These are phyloP conservation scores for Leucosticte australis DNA, from an alignment of 2,113 vertebrate genomes.

Conservation along the genomic window DNA sequence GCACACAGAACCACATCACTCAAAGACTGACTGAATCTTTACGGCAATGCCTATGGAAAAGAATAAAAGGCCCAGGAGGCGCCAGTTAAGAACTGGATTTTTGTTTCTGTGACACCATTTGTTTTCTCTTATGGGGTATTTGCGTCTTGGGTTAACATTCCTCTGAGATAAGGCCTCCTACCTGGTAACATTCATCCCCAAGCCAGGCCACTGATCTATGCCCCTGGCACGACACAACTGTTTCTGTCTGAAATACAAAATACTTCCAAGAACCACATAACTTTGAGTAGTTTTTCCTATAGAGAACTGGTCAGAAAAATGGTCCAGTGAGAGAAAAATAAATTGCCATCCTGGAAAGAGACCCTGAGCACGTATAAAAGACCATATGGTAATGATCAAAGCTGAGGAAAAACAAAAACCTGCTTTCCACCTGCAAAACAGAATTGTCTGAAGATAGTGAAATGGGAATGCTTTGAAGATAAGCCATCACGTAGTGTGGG, in stretches of 20 bases:
- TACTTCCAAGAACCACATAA: slow-evolving; percentile 15
- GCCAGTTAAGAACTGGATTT: slow-evolving; percentile 25
- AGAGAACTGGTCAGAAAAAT: slow-evolving; percentile 20
- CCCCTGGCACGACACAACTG: neutral
- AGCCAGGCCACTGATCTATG: neutral
- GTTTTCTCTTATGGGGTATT: slow-evolving; percentile 33
- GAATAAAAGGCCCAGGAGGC: slow-evolving; percentile 19
- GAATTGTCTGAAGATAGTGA: slow-evolving; percentile 63
- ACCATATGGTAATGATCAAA: slow-evolving; percentile 56
- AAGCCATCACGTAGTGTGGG: slow-evolving; percentile 56
- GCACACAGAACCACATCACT: slow-evolving; percentile 45
- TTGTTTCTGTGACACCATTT: slow-evolving; percentile 47
- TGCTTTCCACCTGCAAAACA: slow-evolving; percentile 55
- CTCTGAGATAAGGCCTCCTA: slow-evolving; percentile 36
- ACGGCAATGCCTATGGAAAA: slow-evolving; percentile 16
- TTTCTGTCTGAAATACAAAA: slow-evolving; percentile 15
- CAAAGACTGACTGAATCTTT: neutral
- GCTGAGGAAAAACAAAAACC: slow-evolving; percentile 43
- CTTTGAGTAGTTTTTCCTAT: neutral
- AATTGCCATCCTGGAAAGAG: neutral
- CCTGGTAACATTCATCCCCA: slow-evolving; percentile 26
- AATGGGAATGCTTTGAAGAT: slow-evolving; percentile 66
- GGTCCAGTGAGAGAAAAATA: neutral
- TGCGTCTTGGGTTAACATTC: slow-evolving; percentile 2
- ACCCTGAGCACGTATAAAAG: neutral